phyloP scores from a whole-genome alignment of 2,797 vertebrate species.

The Muraenolepis orangiensis region DNA sequence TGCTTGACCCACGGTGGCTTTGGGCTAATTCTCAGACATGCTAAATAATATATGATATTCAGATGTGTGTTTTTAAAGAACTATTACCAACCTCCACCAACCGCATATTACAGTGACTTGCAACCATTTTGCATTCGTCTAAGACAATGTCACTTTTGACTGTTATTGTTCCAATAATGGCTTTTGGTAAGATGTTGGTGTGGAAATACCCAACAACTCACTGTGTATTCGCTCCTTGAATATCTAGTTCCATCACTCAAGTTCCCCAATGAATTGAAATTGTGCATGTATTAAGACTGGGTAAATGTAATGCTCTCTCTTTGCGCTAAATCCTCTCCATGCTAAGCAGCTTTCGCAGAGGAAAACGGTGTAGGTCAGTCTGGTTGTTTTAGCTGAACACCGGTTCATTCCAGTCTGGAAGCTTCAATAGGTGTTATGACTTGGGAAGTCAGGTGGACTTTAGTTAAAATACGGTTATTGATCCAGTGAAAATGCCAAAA shows the following conservation, averaged over 20 bases:
- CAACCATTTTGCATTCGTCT: not conserved
- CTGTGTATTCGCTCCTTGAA: not conserved
- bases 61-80: not conserved
- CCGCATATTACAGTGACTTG: not conserved
- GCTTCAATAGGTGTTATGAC: not conserved
- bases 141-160: not conserved
- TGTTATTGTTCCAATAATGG: not conserved
- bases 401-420: slow-evolving; percentile 30
- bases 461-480: not conserved
- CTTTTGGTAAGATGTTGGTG: not conserved
- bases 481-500: not conserved
- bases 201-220: not conserved
- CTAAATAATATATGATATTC: not conserved
- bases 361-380: slow-evolving; percentile 45
- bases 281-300: slow-evolving; percentile 20
- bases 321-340: slow-evolving; percentile 34
- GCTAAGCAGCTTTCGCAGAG: slow-evolving; percentile 60
- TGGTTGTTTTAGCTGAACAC: slow-evolving; percentile 36
- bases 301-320: slow-evolving; percentile 23
- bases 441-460: not conserved
- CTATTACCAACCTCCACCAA: not conserved
- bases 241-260: not conserved
- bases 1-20: not conserved
- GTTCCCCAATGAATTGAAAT: not conserved
- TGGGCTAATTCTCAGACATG: not conserved